Percentiles rank a stretch among this genome's conserved stretches.
These are phyloP conservation scores for Centropyge bicolor DNA, from an alignment of 2,797 vertebrate genomes.

Conservation along the genomic window DNA sequence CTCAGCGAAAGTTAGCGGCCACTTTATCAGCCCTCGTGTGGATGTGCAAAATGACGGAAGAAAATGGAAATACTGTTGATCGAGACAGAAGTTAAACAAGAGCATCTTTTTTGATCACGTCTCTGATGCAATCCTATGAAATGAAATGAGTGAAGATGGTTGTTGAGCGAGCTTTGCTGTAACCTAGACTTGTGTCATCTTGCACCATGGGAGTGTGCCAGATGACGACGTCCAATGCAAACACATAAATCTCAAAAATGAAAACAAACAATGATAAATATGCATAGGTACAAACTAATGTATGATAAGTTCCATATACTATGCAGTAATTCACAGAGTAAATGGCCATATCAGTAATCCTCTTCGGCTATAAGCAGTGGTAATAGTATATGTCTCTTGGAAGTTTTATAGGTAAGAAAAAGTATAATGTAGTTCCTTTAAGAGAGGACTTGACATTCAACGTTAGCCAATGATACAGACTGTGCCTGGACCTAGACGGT, in stretches of 20 bases:
- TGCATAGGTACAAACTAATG: not conserved
- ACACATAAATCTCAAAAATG: not conserved
- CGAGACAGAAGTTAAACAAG: constrained; percentile 51
- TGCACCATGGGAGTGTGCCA: not conserved
- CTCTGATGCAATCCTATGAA: constrained; percentile 62
- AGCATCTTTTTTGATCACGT: constrained; percentile 51
- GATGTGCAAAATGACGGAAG: constrained; percentile 59
- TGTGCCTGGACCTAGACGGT: constrained; percentile 52
- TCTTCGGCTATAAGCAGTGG: not conserved
- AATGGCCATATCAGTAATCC: not conserved
- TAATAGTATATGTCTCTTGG: not conserved
- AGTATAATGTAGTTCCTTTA: constrained; percentile 37
- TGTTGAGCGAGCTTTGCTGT: constrained; percentile 23
- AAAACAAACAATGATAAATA: constrained; percentile 3
- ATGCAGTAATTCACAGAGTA: not conserved
- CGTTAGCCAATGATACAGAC: constrained; percentile 58
- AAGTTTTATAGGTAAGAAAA: constrained; percentile 38
- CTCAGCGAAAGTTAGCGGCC: constrained; percentile 38
- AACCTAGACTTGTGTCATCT: constrained; percentile 13
- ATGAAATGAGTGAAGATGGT: constrained; percentile 45
- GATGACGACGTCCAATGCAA: not conserved
- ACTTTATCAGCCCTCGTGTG: constrained; percentile 40
- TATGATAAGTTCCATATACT: not conserved
- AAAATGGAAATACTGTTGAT: constrained; percentile 60
- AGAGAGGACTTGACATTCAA: constrained; percentile 69